Conservation (phyloP, 2,113 vertebrate genomes). For the Cinclus mexicanus region DNA sequence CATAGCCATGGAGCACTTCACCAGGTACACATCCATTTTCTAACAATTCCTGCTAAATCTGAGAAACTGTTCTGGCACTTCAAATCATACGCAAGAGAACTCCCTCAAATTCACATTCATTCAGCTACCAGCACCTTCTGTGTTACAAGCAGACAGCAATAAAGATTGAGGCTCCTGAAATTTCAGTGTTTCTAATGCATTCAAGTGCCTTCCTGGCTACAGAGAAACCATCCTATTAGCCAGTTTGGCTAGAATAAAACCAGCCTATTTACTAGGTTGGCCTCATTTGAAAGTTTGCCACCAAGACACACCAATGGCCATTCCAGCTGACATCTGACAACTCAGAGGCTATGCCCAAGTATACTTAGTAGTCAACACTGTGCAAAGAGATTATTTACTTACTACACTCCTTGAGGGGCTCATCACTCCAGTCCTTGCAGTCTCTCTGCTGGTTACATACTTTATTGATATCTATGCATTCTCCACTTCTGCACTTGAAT, state of each 20-base stretch:
- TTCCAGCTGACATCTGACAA: background rate
- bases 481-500: slow-evolving; percentile 94
- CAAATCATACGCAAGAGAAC: background rate
- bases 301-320: background rate
- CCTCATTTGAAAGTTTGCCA: background rate
- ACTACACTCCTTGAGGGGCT: slow-evolving; percentile 95
- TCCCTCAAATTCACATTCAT: background rate
- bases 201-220: background rate
- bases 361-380: background rate
- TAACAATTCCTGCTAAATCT: background rate
- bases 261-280: background rate
- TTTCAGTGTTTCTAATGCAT: background rate
- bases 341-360: background rate
- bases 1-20: background rate
- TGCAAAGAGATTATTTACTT: slow-evolving; percentile 66
- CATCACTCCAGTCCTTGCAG: slow-evolving; percentile 98
- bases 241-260: background rate
- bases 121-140: background rate
- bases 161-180: background rate
- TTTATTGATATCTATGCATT: slow-evolving; percentile 91
- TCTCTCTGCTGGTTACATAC: slow-evolving; percentile 93
- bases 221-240: background rate
- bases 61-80: background rate
- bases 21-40: background rate
- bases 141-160: background rate